Conservation (phyloP, 1,140 invertebrate genomes). For the Drosophila sulfurigaster region DNA sequence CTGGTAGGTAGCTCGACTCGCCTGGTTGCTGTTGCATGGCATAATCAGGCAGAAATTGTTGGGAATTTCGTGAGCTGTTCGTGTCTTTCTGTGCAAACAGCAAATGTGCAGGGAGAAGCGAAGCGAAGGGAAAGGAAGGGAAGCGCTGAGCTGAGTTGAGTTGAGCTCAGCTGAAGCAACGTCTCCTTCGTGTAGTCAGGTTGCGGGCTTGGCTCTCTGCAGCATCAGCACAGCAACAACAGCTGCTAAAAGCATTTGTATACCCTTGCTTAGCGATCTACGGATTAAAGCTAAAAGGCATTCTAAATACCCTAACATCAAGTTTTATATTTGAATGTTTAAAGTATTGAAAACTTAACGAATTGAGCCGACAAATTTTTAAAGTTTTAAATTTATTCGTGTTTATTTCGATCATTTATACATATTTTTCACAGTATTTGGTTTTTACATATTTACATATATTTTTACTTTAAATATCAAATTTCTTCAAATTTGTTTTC, state of each 20-base stretch:
- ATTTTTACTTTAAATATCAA: too few relatives aligned
- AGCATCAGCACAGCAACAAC: neutral
- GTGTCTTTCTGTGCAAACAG: constrained; percentile 4
- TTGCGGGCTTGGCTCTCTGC: constrained; percentile 17
- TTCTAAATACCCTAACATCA: neutral
- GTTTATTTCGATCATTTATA: too few relatives aligned
- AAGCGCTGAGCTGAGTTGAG: neutral
- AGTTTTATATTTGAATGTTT: too few relatives aligned
- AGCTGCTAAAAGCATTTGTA: constrained; percentile 12
- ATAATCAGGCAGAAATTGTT: constrained; percentile 62
- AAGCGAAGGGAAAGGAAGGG: too few relatives aligned
- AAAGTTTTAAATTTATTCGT: too few relatives aligned
- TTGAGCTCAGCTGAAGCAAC: neutral
- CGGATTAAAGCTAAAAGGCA: neutral
- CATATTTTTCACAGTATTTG: too few relatives aligned
- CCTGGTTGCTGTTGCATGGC: constrained; percentile 34
- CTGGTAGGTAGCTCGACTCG: neutral
- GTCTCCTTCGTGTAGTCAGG: constrained; percentile 2
- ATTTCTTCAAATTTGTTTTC: too few relatives aligned
- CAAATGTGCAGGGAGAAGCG: neutral
- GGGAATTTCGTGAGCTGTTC: constrained; percentile 49
- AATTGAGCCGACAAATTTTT: too few relatives aligned
- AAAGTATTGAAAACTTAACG: too few relatives aligned
- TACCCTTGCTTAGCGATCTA: constrained; percentile 6
- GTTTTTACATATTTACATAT: too few relatives aligned